Conservation (phyloP, 2,888 invertebrate species). For the Calephelis perditalis region DNA sequence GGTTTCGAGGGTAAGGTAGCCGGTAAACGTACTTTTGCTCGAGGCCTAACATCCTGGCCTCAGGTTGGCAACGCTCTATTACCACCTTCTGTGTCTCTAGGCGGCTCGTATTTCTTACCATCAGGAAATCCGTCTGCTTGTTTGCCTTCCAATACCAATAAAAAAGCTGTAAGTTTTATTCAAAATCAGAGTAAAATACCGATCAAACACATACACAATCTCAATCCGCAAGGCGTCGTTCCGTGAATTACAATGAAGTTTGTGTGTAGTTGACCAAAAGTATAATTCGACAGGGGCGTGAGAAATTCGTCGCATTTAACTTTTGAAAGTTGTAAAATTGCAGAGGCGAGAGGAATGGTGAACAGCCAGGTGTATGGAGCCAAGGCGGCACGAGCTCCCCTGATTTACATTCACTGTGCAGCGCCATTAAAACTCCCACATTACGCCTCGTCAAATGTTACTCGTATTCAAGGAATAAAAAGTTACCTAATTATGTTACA, state of each 20-base stretch:
- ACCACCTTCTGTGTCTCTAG: no score
- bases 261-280: conserved; percentile 30
- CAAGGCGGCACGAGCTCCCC: conserved; percentile 36
- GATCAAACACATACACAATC: conserved; percentile 5
- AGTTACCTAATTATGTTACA: not conserved
- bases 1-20: no score
- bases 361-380: conserved; percentile 49
- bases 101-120: no score
- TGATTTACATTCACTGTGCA: conserved; percentile 59
- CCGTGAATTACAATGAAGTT: conserved; percentile 14
- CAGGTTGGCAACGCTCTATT: no score
- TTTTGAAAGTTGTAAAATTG: conserved; percentile 62
- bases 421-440: conserved; percentile 58
- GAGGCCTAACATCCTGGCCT: no score
- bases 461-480: not conserved
- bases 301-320: conserved; percentile 47
- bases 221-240: not conserved
- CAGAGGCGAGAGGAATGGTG: conserved; percentile 50
- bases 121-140: no score
- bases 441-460: conserved; percentile 31
- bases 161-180: no score
- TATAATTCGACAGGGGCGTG: conserved; percentile 52
- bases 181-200: not conserved
- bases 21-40: no score
- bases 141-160: no score